A percentile compares a stretch with the other conserved stretches of the same genome.
Conservation (phyloP, 2,797 vertebrate species). For the Mormyrus hasselquistii region DNA sequence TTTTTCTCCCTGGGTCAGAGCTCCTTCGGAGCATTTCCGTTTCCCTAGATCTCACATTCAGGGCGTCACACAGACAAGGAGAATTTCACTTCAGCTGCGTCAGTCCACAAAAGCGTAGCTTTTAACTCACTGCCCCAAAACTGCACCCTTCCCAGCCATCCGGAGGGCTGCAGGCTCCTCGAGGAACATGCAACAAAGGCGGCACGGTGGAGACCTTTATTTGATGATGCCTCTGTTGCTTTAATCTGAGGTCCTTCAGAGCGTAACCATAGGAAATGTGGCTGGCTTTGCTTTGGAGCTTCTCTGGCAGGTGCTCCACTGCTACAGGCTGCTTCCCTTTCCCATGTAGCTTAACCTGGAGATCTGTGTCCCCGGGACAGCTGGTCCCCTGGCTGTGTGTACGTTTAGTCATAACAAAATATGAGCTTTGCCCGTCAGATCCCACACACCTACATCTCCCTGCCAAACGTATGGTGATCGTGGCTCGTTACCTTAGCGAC, state of each 20-base stretch:
- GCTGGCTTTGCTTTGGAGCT: not conserved
- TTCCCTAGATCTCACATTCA: not conserved
- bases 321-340: not conserved
- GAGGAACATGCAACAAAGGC: not conserved
- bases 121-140: not conserved
- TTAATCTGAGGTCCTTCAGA: not conserved
- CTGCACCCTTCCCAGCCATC: not conserved
- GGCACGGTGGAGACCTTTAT: not conserved
- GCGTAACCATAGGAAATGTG: not conserved
- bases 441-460: not conserved
- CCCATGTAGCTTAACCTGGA: not conserved
- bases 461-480: not conserved
- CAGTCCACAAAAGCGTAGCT: not conserved
- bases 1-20: not conserved
- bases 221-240: not conserved
- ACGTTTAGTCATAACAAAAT: not conserved
- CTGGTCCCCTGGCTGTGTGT: not conserved
- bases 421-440: not conserved
- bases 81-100: not conserved
- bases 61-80: not conserved
- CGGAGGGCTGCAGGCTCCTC: not conserved
- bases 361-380: not conserved
- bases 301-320: not conserved
- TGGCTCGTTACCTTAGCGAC: not conserved
- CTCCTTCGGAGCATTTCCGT: not conserved